Evolutionary conservation across 2,113 vertebrate species (phyloP).

Genomic region (Psephotus haematonotus): DNA sequence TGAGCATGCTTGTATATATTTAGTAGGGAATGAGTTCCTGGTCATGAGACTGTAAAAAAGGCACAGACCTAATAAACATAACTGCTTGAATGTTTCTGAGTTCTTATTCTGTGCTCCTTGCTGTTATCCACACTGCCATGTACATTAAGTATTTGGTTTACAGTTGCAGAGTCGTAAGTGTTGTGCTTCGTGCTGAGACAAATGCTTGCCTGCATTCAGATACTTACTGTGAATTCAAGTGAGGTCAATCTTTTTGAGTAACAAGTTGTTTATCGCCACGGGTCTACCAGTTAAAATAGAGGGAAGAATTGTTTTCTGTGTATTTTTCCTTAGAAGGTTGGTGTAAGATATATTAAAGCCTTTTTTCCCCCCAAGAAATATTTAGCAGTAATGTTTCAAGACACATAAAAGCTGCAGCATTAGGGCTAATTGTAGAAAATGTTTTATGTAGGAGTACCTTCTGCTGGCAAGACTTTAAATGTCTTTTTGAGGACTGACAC

Average conservation of each 20-base stretch:
- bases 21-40: neutral
- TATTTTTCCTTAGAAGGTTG: neutral
- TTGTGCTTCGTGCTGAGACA: neutral
- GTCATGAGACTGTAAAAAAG: neutral
- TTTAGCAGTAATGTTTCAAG: neutral
- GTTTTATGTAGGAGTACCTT: slow-evolving; percentile 9
- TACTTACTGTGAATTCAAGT: neutral
- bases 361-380: neutral
- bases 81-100: neutral
- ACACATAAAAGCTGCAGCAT: neutral
- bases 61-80: neutral
- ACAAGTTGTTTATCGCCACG: neutral
- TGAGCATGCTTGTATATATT: neutral
- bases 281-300: neutral
- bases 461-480: slow-evolving; percentile 22
- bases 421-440: neutral
- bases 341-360: neutral
- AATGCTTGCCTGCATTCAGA: neutral
- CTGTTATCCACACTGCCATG: neutral
- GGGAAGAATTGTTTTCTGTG: neutral
- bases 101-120: neutral
- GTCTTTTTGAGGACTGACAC: neutral
- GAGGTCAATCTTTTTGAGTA: neutral
- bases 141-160: neutral
- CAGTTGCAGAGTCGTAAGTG: neutral